These are phyloP conservation scores for Caenorhabditis latens DNA, from an alignment of 1,140 invertebrate genomes.

Conservation along the genomic window DNA sequence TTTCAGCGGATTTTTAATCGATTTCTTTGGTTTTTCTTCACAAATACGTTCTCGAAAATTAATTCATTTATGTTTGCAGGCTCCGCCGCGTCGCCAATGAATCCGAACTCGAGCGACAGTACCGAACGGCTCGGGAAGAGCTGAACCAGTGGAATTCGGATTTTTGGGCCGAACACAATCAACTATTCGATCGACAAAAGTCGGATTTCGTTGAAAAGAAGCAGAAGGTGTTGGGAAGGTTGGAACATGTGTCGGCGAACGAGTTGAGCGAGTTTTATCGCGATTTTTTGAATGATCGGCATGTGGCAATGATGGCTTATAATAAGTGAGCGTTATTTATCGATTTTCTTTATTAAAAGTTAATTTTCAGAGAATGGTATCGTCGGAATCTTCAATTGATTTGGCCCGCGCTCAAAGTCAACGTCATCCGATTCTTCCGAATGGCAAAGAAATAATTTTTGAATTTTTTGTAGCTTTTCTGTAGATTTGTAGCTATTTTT, in stretches of 20 bases:
- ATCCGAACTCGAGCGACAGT: slow-evolving; percentile 68
- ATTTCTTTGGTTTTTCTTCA: background rate
- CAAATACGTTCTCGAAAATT: background rate
- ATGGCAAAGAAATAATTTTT: slow-evolving; percentile 28
- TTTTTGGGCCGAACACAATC: slow-evolving; percentile 73
- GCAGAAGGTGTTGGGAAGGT: slow-evolving; percentile 68
- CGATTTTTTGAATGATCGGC: slow-evolving; percentile 70
- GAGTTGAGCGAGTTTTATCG: slow-evolving; percentile 74
- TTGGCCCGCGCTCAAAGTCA: slow-evolving; percentile 73
- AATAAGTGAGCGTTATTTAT: slow-evolving; percentile 68
- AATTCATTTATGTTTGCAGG: slow-evolving; percentile 55
- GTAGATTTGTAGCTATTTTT: background rate
- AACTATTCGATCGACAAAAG: slow-evolving; percentile 70
- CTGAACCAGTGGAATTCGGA: slow-evolving; percentile 73
- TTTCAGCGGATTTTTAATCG: slow-evolving; percentile 2
- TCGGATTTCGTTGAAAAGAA: slow-evolving; percentile 71
- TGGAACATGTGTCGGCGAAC: slow-evolving; percentile 72
- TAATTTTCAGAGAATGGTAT: slow-evolving; percentile 74
- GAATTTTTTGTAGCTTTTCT: background rate
- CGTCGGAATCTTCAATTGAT: slow-evolving; percentile 71
- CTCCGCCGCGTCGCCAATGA: slow-evolving; percentile 71
- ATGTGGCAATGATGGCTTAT: slow-evolving; percentile 66
- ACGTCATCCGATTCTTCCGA: slow-evolving; percentile 68
- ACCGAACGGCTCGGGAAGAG: slow-evolving; percentile 68
- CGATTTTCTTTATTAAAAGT: background rate